phyloP scores from a whole-genome alignment of 2,113 vertebrate genomes.

The Typhlomys cinereus region DNA sequence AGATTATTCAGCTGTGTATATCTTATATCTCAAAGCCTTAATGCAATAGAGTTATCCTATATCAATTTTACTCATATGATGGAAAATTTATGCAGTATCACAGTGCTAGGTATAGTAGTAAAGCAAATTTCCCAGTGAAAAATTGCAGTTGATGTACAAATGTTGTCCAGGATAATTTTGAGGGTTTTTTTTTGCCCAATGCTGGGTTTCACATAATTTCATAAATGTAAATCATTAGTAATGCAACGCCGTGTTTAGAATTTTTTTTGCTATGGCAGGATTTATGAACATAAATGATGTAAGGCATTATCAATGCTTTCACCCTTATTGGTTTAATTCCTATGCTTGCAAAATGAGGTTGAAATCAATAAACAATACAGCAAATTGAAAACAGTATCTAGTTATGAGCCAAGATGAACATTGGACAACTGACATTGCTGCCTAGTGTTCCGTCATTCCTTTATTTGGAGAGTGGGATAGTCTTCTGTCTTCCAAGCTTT shows the following conservation, averaged over 20 bases:
- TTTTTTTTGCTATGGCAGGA: not conserved
- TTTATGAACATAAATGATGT: not conserved
- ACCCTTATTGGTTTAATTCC: not conserved
- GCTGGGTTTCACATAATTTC: not conserved
- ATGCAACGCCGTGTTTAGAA: not conserved
- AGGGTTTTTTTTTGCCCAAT: not conserved
- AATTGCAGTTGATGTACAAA: not conserved
- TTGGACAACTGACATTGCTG: accelerated
- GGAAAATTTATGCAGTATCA: not conserved
- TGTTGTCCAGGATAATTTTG: not conserved
- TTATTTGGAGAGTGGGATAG: accelerated
- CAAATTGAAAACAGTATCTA: not conserved
- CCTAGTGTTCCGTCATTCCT: accelerated
- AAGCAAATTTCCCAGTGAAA: not conserved
- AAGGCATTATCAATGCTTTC: not conserved
- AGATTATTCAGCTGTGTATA: not conserved
- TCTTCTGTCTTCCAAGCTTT: accelerated
- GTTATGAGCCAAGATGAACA: not conserved
- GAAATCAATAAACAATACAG: slow-evolving; percentile 27
- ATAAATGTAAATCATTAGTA: not conserved
- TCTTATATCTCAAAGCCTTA: not conserved
- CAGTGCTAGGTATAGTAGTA: not conserved
- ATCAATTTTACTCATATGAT: not conserved
- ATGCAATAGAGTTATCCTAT: not conserved
- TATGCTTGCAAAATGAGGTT: slow-evolving; percentile 6